Evolutionary conservation across 2,113 vertebrate species (phyloP).

Genomic region (Zapus hudsonius): DNA sequence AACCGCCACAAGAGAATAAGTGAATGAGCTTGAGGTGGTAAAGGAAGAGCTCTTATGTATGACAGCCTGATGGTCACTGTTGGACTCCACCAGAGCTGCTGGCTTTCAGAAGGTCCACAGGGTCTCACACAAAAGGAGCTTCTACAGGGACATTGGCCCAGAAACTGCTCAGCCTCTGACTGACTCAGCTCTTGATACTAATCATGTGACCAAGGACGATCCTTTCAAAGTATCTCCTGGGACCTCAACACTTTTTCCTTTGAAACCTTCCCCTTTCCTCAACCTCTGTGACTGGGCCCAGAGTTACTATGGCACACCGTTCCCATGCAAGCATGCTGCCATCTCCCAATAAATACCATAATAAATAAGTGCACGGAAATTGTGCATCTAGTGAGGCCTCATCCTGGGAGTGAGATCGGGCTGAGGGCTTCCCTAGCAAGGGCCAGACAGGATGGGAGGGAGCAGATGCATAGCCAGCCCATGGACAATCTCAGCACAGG

Average conservation of each 20-base stretch:
- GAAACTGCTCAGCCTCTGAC: not conserved
- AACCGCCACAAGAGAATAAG: not conserved
- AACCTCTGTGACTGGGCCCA: not conserved
- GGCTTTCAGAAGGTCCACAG: not conserved
- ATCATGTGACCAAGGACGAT: not conserved
- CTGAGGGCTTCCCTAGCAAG: accelerated
- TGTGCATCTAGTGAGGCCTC: not conserved
- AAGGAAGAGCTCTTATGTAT: not conserved
- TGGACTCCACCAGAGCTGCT: not conserved
- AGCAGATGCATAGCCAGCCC: too few relatives aligned
- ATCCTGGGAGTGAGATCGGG: accelerated
- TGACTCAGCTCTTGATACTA: accelerated
- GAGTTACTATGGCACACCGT: not conserved
- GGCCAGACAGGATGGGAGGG: not conserved
- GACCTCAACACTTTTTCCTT: accelerated
- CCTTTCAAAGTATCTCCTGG: not conserved
- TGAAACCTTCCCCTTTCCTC: not conserved
- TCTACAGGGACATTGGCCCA: accelerated
- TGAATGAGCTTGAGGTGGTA: not conserved
- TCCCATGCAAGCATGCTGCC: too few relatives aligned
- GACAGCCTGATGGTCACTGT: not conserved
- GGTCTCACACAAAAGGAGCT: too few relatives aligned
- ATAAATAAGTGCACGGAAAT: not conserved
- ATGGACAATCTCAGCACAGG: accelerated
- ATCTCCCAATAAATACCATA: not conserved